These are phyloP conservation scores for Leptobrachium ailaonicum DNA, from an alignment of 2,113 vertebrate species.

Conservation along the genomic window DNA sequence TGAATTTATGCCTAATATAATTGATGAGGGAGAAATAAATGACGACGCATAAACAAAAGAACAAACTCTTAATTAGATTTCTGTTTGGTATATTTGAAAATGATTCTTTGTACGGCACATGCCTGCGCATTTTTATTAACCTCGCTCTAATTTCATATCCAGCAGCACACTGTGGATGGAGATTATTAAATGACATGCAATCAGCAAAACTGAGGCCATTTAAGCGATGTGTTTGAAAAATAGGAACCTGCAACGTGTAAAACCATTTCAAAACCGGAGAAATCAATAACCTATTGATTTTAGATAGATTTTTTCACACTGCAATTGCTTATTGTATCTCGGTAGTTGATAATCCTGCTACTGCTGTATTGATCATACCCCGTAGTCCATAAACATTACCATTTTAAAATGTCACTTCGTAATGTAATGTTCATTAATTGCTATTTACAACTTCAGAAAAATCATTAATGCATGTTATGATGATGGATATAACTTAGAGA, in stretches of 20 bases:
- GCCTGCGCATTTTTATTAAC: not conserved
- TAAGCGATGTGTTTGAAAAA: not conserved
- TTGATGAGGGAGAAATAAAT: too few relatives aligned
- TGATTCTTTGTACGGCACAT: too few relatives aligned
- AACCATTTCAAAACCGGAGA: not conserved
- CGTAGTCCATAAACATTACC: constrained; percentile 6
- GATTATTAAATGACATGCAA: not conserved
- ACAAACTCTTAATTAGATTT: too few relatives aligned
- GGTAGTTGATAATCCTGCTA: constrained; percentile 13
- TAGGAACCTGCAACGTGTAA: not conserved
- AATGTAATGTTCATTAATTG: constrained; percentile 4
- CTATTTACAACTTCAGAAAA: not conserved
- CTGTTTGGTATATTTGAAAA: too few relatives aligned
- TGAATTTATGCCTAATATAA: too few relatives aligned
- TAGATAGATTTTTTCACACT: not conserved
- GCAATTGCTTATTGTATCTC: constrained; percentile 5
- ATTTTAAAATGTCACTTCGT: constrained; percentile 14
- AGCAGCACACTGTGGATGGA: not conserved
- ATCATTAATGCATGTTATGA: not conserved
- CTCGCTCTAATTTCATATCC: not conserved
- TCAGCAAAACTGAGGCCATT: not conserved
- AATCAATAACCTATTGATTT: constrained; percentile 11
- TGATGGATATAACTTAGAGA: not conserved
- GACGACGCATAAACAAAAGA: too few relatives aligned
- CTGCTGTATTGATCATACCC: constrained; percentile 14